Conservation (phyloP, 1,140 invertebrate genomes). For the Drosophila fuyamai region DNA sequence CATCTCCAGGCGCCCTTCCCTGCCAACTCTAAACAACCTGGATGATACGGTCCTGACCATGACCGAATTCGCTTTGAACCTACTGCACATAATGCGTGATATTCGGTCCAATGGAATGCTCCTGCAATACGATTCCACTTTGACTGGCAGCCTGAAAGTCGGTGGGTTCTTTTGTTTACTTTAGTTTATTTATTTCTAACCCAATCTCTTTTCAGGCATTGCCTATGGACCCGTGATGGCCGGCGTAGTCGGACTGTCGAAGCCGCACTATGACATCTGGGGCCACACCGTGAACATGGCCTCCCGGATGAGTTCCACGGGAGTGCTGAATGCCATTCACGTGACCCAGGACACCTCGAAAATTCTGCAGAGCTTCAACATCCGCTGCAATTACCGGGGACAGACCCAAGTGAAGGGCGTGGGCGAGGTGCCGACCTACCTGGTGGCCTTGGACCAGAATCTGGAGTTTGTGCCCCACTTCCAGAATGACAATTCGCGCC, state of each 20-base stretch:
- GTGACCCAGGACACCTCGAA: slow-evolving; percentile 90
- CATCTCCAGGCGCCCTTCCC: background rate
- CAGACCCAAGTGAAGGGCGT: slow-evolving; percentile 90
- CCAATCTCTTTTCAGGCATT: slow-evolving; percentile 85
- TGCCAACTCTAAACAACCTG: background rate
- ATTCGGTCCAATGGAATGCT: slow-evolving; percentile 14
- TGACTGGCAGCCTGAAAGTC: slow-evolving; percentile 33
- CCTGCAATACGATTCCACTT: background rate
- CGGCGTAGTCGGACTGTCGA: slow-evolving; percentile 94
- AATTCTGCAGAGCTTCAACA: slow-evolving; percentile 88
- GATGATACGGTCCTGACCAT: slow-evolving; percentile 24
- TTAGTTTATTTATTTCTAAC: background rate
- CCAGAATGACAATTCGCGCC: background rate
- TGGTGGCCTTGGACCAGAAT: slow-evolving; percentile 87
- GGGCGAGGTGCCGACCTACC: slow-evolving; percentile 89
- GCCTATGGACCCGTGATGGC: slow-evolving; percentile 93
- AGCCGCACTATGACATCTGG: slow-evolving; percentile 93
- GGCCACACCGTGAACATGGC: slow-evolving; percentile 97
- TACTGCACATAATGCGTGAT: slow-evolving; percentile 36
- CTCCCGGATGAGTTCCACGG: slow-evolving; percentile 93
- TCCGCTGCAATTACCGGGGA: slow-evolving; percentile 89
- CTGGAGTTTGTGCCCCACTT: slow-evolving; percentile 84
- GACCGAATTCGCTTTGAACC: slow-evolving; percentile 38
- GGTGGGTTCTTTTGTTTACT: slow-evolving; percentile 2
- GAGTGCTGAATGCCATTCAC: slow-evolving; percentile 91